Percentiles rank a stretch among this genome's conserved stretches.
phyloP scores from a whole-genome alignment of 1,140 invertebrate species.

The Saccostrea cuccullata region DNA sequence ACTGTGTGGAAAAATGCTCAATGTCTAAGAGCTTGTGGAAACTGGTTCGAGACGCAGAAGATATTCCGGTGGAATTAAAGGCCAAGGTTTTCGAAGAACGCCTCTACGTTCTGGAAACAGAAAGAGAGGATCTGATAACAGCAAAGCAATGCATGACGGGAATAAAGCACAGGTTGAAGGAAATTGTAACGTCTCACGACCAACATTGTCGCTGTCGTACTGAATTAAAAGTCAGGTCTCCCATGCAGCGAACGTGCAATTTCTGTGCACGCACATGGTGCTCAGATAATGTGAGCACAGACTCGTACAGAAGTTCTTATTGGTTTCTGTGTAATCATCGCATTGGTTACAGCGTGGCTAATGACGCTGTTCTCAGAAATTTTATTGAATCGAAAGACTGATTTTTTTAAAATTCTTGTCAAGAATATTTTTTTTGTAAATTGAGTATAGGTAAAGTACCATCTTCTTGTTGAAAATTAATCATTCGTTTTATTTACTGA shows the following conservation, averaged over 20 bases:
- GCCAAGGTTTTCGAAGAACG: constrained; percentile 47
- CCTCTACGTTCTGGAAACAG: constrained; percentile 41
- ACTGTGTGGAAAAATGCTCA: constrained; percentile 42
- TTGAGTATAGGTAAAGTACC: background rate
- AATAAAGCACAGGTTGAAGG: constrained; percentile 47
- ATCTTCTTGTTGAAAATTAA: background rate
- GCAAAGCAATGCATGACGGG: constrained; percentile 40
- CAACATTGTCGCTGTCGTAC: constrained; percentile 55
- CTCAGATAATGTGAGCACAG: constrained; percentile 55
- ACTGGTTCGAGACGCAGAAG: constrained; percentile 31
- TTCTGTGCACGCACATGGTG: constrained; percentile 55
- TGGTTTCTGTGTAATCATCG: constrained; percentile 58
- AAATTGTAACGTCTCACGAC: constrained; percentile 53
- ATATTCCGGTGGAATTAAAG: constrained; percentile 45
- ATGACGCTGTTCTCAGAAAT: constrained; percentile 49
- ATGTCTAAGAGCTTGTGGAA: constrained; percentile 47
- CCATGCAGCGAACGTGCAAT: constrained; percentile 50
- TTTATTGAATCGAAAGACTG: constrained; percentile 51
- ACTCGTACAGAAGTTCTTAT: constrained; percentile 54
- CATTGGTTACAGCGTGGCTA: constrained; percentile 55
- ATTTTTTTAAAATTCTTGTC: background rate
- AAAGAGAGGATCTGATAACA: constrained; percentile 45
- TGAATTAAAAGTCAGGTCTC: constrained; percentile 52
- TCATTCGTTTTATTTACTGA: too few relatives aligned
- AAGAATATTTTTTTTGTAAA: too few relatives aligned